Evolutionary conservation across 2,888 invertebrate genomes (phyloP), one percentile per base, ranked within the genome.

Genomic region (Arrhopalites spinosus): DNA sequence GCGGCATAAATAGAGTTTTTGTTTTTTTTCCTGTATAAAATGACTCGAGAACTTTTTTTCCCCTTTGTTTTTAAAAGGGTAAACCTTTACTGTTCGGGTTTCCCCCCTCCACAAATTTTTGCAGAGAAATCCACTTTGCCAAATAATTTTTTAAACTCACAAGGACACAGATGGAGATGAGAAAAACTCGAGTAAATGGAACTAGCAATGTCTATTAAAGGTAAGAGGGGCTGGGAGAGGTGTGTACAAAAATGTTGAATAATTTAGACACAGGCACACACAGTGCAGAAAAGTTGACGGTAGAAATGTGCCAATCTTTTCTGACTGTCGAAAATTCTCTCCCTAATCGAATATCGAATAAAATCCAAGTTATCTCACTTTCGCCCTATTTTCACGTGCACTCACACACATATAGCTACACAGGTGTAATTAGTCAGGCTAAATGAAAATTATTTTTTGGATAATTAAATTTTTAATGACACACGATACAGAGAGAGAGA

Each of bases 161-260:
- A 56, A 36, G 36, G 29, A 29, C 17, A 27, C n/a, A 20, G 15
- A 64, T 36, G 3, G 23, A 59, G 20, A 20, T 23, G 25, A 27
- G 27, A 59, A 25, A 23, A 59, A 59, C 8, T 25, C 13, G n/a
- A 17, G n/a, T 15, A 66, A 66, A 66, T 66, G 66, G 43, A n/a
- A 66, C 45, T 45, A 45, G 43, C 36, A 45, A 66, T 66, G 66
- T 66, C 66, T 43, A 43, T 59, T 66, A 45, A 66, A 66, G 15
- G 36, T n/a, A 64, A 11, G 7, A 47, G n/a, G 47, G n/a, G 47
- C 47, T 47, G n/a, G n/a, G n/a, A n/a, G n/a, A 47, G 47, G 15
- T 47, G n/a, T n/a, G n/a, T n/a, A n/a, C 36, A 36, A 1, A 23
- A 23, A 53, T n/a, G n/a, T 20, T 5, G 53, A 20, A n/a, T 53